Percentiles rank a stretch among this genome's conserved stretches.
Conservation (phyloP, 1,140 invertebrate species). For the Scaptomyza hsui region DNA sequence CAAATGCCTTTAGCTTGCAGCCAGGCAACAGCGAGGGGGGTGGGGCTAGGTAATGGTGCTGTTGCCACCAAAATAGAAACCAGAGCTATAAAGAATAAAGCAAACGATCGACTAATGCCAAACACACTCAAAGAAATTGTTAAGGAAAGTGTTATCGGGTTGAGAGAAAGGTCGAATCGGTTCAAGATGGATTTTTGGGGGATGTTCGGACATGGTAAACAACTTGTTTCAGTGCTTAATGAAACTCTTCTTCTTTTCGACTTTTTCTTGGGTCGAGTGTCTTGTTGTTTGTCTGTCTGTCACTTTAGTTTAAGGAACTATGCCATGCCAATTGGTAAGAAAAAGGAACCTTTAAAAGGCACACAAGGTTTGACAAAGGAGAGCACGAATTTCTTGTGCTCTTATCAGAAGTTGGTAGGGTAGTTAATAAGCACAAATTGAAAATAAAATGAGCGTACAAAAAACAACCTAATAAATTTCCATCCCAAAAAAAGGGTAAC, state of each 20-base stretch:
- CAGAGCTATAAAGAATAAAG: conserved; percentile 41
- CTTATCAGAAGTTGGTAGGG: too few relatives aligned
- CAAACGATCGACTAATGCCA: conserved; percentile 32
- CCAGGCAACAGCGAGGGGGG: neutral
- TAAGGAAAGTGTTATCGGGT: conserved; percentile 34
- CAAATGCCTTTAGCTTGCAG: conserved; percentile 17
- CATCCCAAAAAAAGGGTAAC: too few relatives aligned
- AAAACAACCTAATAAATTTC: too few relatives aligned
- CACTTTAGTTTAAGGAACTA: neutral
- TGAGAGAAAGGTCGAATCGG: conserved; percentile 1
- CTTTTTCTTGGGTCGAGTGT: neutral
- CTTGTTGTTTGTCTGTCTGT: neutral
- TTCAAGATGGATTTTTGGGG: conserved; percentile 7
- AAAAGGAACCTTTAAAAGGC: neutral
- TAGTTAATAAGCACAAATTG: too few relatives aligned
- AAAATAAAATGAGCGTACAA: too few relatives aligned
- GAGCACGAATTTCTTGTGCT: too few relatives aligned
- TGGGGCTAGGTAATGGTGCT: neutral
- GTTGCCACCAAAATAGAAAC: conserved; percentile 34
- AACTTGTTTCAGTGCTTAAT: conserved; percentile 9
- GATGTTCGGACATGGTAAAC: conserved; percentile 27
- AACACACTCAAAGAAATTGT: conserved; percentile 17
- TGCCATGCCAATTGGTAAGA: neutral
- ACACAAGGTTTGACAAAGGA: too few relatives aligned
- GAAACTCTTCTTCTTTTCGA: neutral